Conservation (phyloP, 23 tunicate species). For the Halocynthia roretzi region DNA sequence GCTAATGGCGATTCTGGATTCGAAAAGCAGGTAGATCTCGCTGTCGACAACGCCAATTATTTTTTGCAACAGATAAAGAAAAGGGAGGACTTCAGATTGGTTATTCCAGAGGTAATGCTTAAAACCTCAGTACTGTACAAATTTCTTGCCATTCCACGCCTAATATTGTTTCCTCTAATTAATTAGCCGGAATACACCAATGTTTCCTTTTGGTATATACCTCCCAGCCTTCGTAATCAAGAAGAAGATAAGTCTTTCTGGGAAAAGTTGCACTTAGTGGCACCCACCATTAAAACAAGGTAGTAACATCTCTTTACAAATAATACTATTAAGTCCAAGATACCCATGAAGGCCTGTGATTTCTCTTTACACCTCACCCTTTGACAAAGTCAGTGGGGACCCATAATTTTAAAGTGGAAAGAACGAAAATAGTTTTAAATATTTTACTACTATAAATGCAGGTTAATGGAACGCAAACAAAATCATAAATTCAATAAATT, state of each 20-base stretch:
- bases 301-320: neutral
- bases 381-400: too few relatives aligned
- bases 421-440: too few relatives aligned
- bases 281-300: conserved; percentile 17
- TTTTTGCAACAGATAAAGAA: conserved; percentile 34
- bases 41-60: conserved; percentile 59
- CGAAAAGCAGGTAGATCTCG: conserved; percentile 51
- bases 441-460: too few relatives aligned
- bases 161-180: neutral
- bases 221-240: conserved; percentile 16
- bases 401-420: too few relatives aligned
- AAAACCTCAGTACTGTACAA: neutral
- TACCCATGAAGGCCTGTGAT: too few relatives aligned
- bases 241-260: conserved; percentile 12
- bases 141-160: neutral
- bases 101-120: conserved; percentile 28
- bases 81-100: conserved; percentile 44
- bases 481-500: too few relatives aligned
- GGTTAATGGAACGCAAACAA: too few relatives aligned
- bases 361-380: too few relatives aligned
- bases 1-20: conserved; percentile 68
- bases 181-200: conserved; percentile 17
- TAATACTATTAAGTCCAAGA: too few relatives aligned
- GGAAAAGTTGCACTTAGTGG: conserved; percentile 11
- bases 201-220: conserved; percentile 20